phyloP scores from a whole-genome alignment of 2,797 vertebrate species.

The Odontamblyopus rebecca region DNA sequence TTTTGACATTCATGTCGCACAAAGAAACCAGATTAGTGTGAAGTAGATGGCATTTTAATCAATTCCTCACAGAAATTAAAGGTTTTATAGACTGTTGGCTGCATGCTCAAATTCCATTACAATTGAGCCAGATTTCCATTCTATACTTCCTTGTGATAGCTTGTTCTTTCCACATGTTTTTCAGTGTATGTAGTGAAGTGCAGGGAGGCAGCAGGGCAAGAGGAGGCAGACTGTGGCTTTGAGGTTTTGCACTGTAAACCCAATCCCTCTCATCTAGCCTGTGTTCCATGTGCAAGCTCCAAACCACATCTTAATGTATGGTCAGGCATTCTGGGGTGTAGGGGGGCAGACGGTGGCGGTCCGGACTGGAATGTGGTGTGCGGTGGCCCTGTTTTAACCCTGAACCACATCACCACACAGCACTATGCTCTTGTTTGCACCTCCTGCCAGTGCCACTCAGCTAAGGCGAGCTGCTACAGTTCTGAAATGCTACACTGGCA shows the following conservation, averaged over 20 bases:
- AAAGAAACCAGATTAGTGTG: slow-evolving; percentile 54
- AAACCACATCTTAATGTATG: slow-evolving; percentile 78
- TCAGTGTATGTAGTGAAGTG: slow-evolving; percentile 63
- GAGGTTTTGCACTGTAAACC: slow-evolving; percentile 71
- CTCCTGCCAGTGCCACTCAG: slow-evolving; percentile 52
- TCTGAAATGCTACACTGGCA: slow-evolving; percentile 35
- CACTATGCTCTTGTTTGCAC: slow-evolving; percentile 54
- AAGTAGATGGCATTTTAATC: slow-evolving; percentile 29
- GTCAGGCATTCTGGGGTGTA: slow-evolving; percentile 68
- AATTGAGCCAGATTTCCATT: slow-evolving; percentile 23
- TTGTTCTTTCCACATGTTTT: slow-evolving; percentile 30
- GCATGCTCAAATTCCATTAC: slow-evolving; percentile 2
- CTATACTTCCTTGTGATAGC: slow-evolving; percentile 35
- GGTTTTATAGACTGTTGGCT: slow-evolving; percentile 11
- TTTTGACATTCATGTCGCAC: slow-evolving; percentile 64
- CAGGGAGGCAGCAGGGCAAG: slow-evolving; percentile 64
- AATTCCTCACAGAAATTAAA: slow-evolving; percentile 24
- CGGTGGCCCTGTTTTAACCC: slow-evolving; percentile 42
- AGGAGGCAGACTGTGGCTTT: slow-evolving; percentile 71
- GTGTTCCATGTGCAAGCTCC: slow-evolving; percentile 70
- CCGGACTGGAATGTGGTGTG: slow-evolving; percentile 56
- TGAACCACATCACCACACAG: slow-evolving; percentile 36
- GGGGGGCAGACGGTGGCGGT: slow-evolving; percentile 63
- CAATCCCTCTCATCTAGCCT: slow-evolving; percentile 73
- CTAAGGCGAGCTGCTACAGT: slow-evolving; percentile 46